These are phyloP conservation scores for Anastrepha ludens DNA, from an alignment of 1,140 invertebrate species.

Conservation along the genomic window DNA sequence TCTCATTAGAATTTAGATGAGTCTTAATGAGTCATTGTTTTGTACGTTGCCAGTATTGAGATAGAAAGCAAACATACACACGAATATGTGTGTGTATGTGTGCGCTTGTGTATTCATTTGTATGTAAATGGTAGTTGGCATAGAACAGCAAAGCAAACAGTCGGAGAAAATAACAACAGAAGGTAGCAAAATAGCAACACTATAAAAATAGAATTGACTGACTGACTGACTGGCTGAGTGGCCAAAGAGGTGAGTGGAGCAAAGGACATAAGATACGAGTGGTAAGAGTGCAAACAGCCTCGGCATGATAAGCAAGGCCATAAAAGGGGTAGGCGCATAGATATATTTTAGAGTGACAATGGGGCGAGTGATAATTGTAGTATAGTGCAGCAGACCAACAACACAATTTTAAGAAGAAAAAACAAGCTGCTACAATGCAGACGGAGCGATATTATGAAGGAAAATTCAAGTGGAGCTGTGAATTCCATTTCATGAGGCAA, in stretches of 20 bases:
- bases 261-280: background rate
- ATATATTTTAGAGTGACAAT: background rate
- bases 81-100: background rate
- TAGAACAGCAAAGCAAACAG: slow-evolving; percentile 27
- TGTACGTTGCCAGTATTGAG: slow-evolving; percentile 65
- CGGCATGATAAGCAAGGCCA: slow-evolving; percentile 22
- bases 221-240: background rate
- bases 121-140: too few relatives aligned
- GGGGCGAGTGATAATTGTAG: background rate
- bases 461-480: background rate
- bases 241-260: background rate
- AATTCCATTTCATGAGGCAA: background rate
- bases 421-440: background rate
- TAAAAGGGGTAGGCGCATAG: background rate
- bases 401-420: background rate
- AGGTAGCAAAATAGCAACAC: slow-evolving; percentile 40
- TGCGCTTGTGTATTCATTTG: background rate
- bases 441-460: slow-evolving; percentile 5
- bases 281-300: background rate
- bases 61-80: background rate
- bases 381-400: background rate
- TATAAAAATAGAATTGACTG: slow-evolving; percentile 41
- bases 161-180: slow-evolving; percentile 37
- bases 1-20: slow-evolving; percentile 75
- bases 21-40: slow-evolving; percentile 75